Evolutionary conservation across 2,113 vertebrate species (phyloP).

Genomic region (Sus scrofa): T2T-Sscrofa CM000815.6:121869001-121869500

Average conservation of each 20-base stretch:
- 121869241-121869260: neutral
- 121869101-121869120: neutral
- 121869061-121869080: neutral
- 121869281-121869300: neutral
- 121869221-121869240: neutral
- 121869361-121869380: constrained; percentile 83
- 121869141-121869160: neutral
- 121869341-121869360: constrained; percentile 62
- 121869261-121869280: neutral
- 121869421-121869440: constrained; percentile 79
- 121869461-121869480: constrained; percentile 77
- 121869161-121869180: neutral
- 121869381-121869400: constrained; percentile 83
- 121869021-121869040: neutral
- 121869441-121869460: constrained; percentile 80
- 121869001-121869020: neutral
- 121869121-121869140: neutral
- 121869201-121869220: neutral
- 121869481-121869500: constrained; percentile 79
- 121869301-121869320: constrained; percentile 63
- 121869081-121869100: neutral
- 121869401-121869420: constrained; percentile 80
- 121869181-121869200: neutral
- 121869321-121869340: constrained; percentile 83
- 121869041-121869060: neutral